Percentiles rank a stretch among this genome's conserved stretches.
These are phyloP conservation scores for Arrhamphus sclerolepis DNA, from an alignment of 2,797 vertebrate species.

Conservation along the genomic window DNA sequence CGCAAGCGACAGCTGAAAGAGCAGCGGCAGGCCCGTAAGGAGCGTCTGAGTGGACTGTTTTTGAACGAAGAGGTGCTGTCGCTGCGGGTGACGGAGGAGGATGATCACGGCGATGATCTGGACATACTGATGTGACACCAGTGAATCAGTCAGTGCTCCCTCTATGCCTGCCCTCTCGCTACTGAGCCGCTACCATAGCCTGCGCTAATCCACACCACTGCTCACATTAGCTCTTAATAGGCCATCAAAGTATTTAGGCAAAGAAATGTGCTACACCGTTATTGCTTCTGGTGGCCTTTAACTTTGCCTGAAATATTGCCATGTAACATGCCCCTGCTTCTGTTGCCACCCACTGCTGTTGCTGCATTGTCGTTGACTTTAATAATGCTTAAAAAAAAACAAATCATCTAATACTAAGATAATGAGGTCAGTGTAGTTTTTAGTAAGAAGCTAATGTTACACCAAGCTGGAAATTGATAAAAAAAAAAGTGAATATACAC, in stretches of 20 bases:
- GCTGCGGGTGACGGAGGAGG: conserved; percentile 94
- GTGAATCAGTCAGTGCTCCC: conserved; percentile 88
- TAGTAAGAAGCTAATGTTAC: conserved; percentile 14
- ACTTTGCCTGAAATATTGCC: conserved; percentile 26
- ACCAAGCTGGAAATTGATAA: not conserved
- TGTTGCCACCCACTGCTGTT: conserved; percentile 6
- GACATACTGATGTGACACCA: conserved; percentile 96
- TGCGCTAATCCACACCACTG: conserved; percentile 1
- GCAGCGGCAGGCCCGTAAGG: conserved; percentile 96
- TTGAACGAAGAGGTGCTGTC: conserved; percentile 98
- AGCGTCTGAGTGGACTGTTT: conserved; percentile 95
- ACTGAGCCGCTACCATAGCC: conserved; percentile 6
- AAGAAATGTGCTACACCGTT: conserved; percentile 10
- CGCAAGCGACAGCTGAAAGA: conserved; percentile 97
- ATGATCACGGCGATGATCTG: conserved; percentile 90
- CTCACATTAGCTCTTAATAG: conserved; percentile 23
- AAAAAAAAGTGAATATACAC: too few relatives aligned
- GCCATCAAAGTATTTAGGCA: conserved; percentile 20
- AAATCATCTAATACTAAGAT: conserved; percentile 32
- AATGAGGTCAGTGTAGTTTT: conserved; percentile 8
- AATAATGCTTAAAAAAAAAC: conserved; percentile 12
- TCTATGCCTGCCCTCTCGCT: conserved; percentile 80
- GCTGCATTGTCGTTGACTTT: not conserved
- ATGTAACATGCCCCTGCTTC: conserved; percentile 13
- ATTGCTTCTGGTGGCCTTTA: conserved; percentile 22